Evolutionary conservation across 2,797 vertebrate species (phyloP), one percentile per base, ranked within the genome.

Genomic region (Enteromius thamalakanensis): DNA sequence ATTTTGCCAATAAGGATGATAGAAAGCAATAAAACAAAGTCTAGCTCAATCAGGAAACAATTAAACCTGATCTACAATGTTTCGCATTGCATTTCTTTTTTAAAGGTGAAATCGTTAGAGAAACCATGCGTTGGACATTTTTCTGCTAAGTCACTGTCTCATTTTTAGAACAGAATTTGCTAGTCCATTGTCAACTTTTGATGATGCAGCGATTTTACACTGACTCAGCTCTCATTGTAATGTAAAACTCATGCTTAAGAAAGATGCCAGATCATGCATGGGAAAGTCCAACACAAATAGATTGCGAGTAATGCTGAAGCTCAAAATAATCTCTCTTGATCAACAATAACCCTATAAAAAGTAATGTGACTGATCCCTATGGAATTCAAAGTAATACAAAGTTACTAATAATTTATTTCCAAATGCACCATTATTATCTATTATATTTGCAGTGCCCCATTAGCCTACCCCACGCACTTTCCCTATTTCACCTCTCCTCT

Each of bases 131-230:
- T 26, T 55, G 21, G 8, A n/a, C 53, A 47, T 26, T 34, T 82
- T 87, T 74, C 23, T 87, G 84, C 82, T 77, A 81, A 88, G 42
- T 85, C 84, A 85, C 64, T 65, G 14, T 82, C 47, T 55, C 34
- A 60, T 60, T 68, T 47, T 79, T 26, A 29, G 55, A 60, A 45
- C 21, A 75, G 3, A 74, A 58, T 68, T 32, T 34, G 42, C 49
- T 65, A 7, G 29, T 40, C 14, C 14, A 42, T 21, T 45, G 60
- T 80, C 26, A 64, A 19, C n/a, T 47, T 80, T 34, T 37, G 60
- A 84, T 86, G 86, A 88, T 80, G 79, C 79, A 82, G 84, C 82
- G 82, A 1, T 69, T 71, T 58, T 40, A 76, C 67, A 49, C 17
- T 68, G 81, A 82, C 47, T 47, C 75, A 87, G 79, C 76, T 60